Evolutionary conservation across 2,888 invertebrate species (phyloP).

Genomic region (Netelia fuscicornis): DNA sequence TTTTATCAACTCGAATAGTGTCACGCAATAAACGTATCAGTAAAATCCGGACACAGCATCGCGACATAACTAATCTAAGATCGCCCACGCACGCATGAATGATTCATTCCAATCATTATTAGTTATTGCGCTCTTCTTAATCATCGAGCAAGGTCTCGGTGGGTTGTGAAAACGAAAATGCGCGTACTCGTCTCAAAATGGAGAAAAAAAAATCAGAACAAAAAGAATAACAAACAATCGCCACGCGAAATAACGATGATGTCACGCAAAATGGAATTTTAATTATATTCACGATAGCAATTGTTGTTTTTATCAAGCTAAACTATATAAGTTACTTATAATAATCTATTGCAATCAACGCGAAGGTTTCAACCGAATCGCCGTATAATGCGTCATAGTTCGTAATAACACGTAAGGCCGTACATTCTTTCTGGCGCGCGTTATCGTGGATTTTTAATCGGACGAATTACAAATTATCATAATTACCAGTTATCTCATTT

Average conservation of each 20-base stretch:
- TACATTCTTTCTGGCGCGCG: not conserved
- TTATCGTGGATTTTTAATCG: constrained; percentile 2
- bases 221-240: constrained; percentile 10
- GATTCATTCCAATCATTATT: constrained; percentile 68
- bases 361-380: constrained; percentile 40
- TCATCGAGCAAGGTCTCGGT: constrained; percentile 63
- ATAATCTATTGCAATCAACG: constrained; percentile 53
- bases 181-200: not conserved
- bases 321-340: constrained; percentile 49
- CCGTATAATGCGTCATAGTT: constrained; percentile 43
- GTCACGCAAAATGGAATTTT: constrained; percentile 41
- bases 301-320: constrained; percentile 49
- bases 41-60: constrained; percentile 35
- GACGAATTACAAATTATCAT: not conserved
- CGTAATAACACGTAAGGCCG: constrained; percentile 10
- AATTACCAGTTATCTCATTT: too few relatives aligned
- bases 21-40: constrained; percentile 32
- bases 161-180: constrained; percentile 63
- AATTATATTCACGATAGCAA: constrained; percentile 40
- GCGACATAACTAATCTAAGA: constrained; percentile 7
- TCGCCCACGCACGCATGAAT: constrained; percentile 66
- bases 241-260: constrained; percentile 49
- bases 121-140: constrained; percentile 67
- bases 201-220: not conserved
- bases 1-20: not conserved